Evolutionary conservation across 1,140 invertebrate species (phyloP), one percentile per base, ranked within the genome.

Genomic region (Drosophila miranda): DNA sequence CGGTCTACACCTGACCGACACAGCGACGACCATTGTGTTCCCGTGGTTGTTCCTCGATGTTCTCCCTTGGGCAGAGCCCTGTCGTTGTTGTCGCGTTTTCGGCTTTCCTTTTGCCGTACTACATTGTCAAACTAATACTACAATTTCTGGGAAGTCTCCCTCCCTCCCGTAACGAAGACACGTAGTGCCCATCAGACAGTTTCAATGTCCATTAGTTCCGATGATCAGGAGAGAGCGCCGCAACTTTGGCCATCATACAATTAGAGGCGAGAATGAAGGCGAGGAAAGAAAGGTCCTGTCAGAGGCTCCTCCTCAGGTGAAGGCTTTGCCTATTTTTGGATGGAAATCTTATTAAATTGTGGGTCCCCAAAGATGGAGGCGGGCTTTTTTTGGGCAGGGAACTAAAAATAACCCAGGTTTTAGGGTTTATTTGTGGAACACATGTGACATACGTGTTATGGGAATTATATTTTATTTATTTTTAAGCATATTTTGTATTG

Each of bases 1-100:
- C 34, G 11, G 64, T 64, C 59, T 58, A 63, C 71, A 70, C 62
- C 56, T 64, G 62, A 60, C 62, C 68, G 4, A 38, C 11, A 8
- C 28, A 30, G 7, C 5, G 23, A 19, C 19, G 19, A 1, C 19
- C 19, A 26, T 46, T 57, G n/a, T 70, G 53, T 41, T 68, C 38
- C 42, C 42, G 34, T 16, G 16, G 21, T 43, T 59, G 34, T 50
- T 30, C 26, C 45, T 38, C 11, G 34, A 13, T 13, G 23, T 26
- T 26, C 3, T 8, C 43, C 45, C 23, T 51, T 3, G 30, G 42
- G 57, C 19, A 19, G 19, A 2, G 8, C 30, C 26, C 14, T 63
- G 53, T 64, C 58, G 48, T 19, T 26, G 28, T 53, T 43, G 23
- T 51, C 19, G 44, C 21, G 41, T 66, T 34, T 46, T 46, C 34